Evolutionary conservation across 2,113 vertebrate genomes (phyloP).

Genomic region (Pithys albifrons): DNA sequence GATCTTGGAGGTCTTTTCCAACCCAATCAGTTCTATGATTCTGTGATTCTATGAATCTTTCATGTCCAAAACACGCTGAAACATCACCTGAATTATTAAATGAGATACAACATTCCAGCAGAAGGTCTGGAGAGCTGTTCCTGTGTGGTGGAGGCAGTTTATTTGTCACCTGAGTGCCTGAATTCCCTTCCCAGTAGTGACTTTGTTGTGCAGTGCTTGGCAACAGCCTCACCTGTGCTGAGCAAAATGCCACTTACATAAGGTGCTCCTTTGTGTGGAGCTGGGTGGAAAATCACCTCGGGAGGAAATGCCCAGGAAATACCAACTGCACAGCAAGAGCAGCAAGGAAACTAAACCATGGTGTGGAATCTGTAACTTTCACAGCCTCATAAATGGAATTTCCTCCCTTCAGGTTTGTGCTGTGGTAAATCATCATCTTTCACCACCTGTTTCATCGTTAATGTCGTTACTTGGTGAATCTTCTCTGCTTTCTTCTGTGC

Average conservation of each 20-base stretch:
- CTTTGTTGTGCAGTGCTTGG: neutral
- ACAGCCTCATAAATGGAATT: neutral
- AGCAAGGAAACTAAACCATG: rapidly evolving
- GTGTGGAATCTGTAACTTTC: rapidly evolving
- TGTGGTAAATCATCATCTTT: neutral
- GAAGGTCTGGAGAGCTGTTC: neutral
- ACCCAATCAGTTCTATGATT: too few relatives aligned
- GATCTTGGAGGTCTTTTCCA: too few relatives aligned
- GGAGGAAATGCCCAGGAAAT: neutral
- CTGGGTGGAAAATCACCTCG: neutral
- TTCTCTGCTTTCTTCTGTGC: neutral
- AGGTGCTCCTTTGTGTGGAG: neutral
- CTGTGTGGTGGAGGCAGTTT: rapidly evolving
- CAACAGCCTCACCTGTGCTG: neutral
- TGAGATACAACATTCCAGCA: neutral
- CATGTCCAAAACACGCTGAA: neutral
- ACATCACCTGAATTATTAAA: neutral
- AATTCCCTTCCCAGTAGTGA: neutral
- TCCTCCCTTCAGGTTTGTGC: neutral
- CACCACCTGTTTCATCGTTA: neutral
- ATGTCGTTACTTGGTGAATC: neutral
- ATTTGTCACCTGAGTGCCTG: neutral
- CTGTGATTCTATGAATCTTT: too few relatives aligned
- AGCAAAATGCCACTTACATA: neutral
- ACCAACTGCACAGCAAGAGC: rapidly evolving